Conservation (phyloP, 2,888 invertebrate genomes). For the Netelia virgata region DNA sequence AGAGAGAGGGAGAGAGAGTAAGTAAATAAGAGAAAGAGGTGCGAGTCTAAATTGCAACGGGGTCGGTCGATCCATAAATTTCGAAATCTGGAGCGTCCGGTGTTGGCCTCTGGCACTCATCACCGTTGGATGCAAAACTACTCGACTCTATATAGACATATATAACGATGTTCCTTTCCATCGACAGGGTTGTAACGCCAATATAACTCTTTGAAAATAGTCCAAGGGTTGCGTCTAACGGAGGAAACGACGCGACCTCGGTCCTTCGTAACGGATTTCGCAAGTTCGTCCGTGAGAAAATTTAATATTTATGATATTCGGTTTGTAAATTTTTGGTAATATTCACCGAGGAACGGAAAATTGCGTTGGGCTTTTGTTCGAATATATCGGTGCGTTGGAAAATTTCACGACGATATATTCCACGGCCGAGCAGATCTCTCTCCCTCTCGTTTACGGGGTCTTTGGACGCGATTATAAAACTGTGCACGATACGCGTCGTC, state of each 20-base stretch:
- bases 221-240: slow-evolving; percentile 54
- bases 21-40: slow-evolving; percentile 54
- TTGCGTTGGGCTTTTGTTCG: neutral
- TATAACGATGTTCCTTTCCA: slow-evolving; percentile 39
- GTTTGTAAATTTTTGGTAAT: slow-evolving; percentile 3
- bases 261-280: slow-evolving; percentile 55
- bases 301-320: slow-evolving; percentile 55
- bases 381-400: neutral
- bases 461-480: no score
- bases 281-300: slow-evolving; percentile 30
- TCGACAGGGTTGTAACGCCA: slow-evolving; percentile 20
- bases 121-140: slow-evolving; percentile 22
- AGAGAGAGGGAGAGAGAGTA: slow-evolving; percentile 19
- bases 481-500: no score
- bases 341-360: neutral
- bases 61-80: slow-evolving; percentile 50
- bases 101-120: slow-evolving; percentile 14
- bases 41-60: slow-evolving; percentile 56
- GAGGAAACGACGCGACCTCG: neutral
- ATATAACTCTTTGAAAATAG: slow-evolving; percentile 59
- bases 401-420: neutral
- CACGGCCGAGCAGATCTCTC: no score
- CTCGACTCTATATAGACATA: neutral
- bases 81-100: slow-evolving; percentile 55
- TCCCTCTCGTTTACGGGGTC: no score